phyloP scores from a whole-genome alignment of 35 echinoderm and acorn worm genomes.

The Diadema setosum region DNA sequence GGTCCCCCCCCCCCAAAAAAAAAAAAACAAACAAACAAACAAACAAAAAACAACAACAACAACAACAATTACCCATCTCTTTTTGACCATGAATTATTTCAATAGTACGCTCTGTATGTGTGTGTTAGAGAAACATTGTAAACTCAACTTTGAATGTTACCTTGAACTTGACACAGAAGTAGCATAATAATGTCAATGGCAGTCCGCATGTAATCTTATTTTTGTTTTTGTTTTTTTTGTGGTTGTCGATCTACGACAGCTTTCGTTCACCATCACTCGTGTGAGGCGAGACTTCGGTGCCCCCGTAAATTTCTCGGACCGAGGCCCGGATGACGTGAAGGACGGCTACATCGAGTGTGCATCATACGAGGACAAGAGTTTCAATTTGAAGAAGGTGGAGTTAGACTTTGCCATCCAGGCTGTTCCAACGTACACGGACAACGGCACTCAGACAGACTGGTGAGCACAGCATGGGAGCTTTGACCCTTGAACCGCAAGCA shows the following conservation, averaged over 20 bases:
- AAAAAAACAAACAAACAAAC: too few relatives aligned
- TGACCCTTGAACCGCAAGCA: too few relatives aligned
- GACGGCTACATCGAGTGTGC: slow-evolving; percentile 97
- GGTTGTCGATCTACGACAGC: not conserved
- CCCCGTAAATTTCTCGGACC: slow-evolving; percentile 69
- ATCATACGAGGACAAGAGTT: slow-evolving; percentile 94
- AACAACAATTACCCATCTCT: too few relatives aligned
- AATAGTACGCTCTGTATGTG: too few relatives aligned
- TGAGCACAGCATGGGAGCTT: too few relatives aligned
- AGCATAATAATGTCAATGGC: not conserved
- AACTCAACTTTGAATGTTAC: too few relatives aligned
- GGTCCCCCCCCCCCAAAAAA: too few relatives aligned
- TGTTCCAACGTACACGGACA: slow-evolving; percentile 55
- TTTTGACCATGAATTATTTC: too few relatives aligned
- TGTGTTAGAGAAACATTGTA: too few relatives aligned
- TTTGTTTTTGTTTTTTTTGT: too few relatives aligned
- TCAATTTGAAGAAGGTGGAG: slow-evolving; percentile 83
- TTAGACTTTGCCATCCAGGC: slow-evolving; percentile 67
- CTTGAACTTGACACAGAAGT: not conserved
- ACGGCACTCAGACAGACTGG: slow-evolving; percentile 95
- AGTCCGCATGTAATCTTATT: too few relatives aligned
- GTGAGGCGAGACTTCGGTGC: slow-evolving; percentile 85
- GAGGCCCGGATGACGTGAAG: slow-evolving; percentile 88
- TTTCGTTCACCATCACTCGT: slow-evolving; percentile 61
- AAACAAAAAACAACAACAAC: too few relatives aligned